Evolutionary conservation across 2,113 vertebrate species (phyloP), one percentile per base, ranked within the genome.

Genomic region (Callionymus lyra): DNA sequence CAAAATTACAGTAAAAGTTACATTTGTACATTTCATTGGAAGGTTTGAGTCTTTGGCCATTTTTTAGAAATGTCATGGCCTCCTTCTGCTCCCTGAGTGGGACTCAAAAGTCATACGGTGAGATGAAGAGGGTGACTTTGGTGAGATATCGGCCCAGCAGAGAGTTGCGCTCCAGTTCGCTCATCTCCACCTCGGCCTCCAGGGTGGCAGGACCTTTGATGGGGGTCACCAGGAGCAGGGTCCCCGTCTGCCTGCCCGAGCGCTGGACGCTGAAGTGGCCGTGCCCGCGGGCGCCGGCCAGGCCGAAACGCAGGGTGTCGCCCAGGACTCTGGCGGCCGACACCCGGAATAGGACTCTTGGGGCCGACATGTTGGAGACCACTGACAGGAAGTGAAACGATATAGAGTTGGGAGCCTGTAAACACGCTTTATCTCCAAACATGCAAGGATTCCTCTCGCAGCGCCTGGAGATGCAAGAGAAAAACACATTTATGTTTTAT

Each of bases 181-280:
- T 89, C 90, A 93, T 91, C 70, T 93, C 87, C 74, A 92, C 79
- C 39, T 92, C 85, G 0, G 84, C 86, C 63, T 89, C 79, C 59
- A 94, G 65, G 0, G 64, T 72, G 17, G 74, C 3, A 0, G 90
- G 88, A 4, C 90, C 89, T 0, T 10, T 38, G 17, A 87, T 53
- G 0, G 86, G 68, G 6, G 63, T 72, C 59, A 80, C 82, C 56
- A 91, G 80, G 38, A 92, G 68, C 43, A 93, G 81, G 18, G 89
- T 88, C 5, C 86, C 90, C 0, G 74, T 85, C 53, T 86, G 85
- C 31, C 66, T 62, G 45, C 73, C 76, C 0, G 87, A 83, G 41
- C 86, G 84, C 60, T 83, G 84, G 45, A 93, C 79, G 0, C 73
- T 18, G 1, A 86, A 87, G 35, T 73, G 40, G 0, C 77, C 76